Base-by-base conservation (phyloP, 2,797 vertebrate species). In the Peromyscus nudipes region DNA sequence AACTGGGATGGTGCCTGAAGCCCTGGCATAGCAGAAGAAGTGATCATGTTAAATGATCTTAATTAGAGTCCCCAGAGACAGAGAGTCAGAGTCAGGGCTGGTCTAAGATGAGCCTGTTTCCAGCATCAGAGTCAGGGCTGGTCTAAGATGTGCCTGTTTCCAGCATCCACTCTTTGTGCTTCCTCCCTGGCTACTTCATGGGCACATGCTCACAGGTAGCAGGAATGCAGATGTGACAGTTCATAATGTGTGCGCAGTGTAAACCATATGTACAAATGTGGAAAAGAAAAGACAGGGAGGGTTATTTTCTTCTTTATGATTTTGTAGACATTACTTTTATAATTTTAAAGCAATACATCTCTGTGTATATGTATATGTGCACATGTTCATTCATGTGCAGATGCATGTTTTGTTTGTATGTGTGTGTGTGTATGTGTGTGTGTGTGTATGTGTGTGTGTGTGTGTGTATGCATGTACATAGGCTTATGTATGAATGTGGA, bases 241-340 rank as follows among this genome's bases (percentile, higher is more conserved):
- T 52, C 65, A 29, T n/a, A 65, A 34, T 10, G 12, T 1, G 2
- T 1, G 4, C 2, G 55, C 7, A 9, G 3, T 67, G 0, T 52
- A 69, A 89, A 43, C 29, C 19, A 31, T 16, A 60, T 34, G n/a
- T 9, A 0, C 23, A 37, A 4, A 43, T 25, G 43, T 19, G 60
- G 49, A 16, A 16, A 31, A n/a, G n/a, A 83, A 83, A 62, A 84
- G 16, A 25, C 13, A 84, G 46, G 43, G 84, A n/a, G 40, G 73
- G n/a, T 40, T 62, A 37, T 40, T 89, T 86, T 90, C 75, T 60
- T 73, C 40, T 57, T 29, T 64, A 6, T 80, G 16, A 57, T 27
- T 76, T 79, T 69, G 21, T 25, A 27, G 29, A 25, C 8, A 52
- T n/a, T 46, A 17, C 57, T 80, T 52, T 37, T n/a, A 25, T 37